These are phyloP conservation scores for Dolichallabes microphthalmus DNA, from an alignment of 2,113 vertebrate genomes.

Conservation along the genomic window DNA sequence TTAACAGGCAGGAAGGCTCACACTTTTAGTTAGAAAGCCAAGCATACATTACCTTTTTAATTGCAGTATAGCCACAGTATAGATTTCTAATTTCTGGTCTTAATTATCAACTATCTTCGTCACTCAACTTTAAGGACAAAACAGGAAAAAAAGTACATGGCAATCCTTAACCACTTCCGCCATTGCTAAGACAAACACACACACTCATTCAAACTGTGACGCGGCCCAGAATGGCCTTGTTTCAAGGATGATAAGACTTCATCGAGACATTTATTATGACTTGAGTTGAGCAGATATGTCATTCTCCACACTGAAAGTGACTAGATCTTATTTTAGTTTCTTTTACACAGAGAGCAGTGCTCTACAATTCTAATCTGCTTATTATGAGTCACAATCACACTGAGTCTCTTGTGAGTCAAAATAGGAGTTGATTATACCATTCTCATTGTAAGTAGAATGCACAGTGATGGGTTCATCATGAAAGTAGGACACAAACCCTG, in stretches of 20 bases:
- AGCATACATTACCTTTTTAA: constrained; percentile 84
- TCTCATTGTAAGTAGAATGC: constrained; percentile 50
- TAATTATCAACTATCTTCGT: constrained; percentile 84
- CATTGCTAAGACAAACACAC: constrained; percentile 23
- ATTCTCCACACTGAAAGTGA: constrained; percentile 31
- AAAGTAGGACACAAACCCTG: constrained; percentile 43
- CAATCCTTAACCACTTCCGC: constrained; percentile 7
- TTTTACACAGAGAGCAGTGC: constrained; percentile 33
- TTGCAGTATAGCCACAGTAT: constrained; percentile 79
- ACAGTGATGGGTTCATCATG: constrained; percentile 18
- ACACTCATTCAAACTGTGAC: not conserved
- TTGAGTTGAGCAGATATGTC: constrained; percentile 21
- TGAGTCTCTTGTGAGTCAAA: constrained; percentile 64
- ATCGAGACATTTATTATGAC: constrained; percentile 17
- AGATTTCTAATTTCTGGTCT: constrained; percentile 79
- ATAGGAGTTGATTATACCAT: constrained; percentile 67
- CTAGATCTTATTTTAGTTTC: constrained; percentile 32
- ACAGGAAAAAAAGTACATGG: constrained; percentile 63
- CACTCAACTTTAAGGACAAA: constrained; percentile 67
- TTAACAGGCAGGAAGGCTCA: not conserved
- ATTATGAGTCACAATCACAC: constrained; percentile 61
- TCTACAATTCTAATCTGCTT: constrained; percentile 57
- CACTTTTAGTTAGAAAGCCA: too few relatives aligned
- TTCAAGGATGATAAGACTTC: constrained; percentile 25
- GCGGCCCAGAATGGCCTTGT: constrained; percentile 7